phyloP scores from a whole-genome alignment of 2,797 vertebrate species.

The Calcarius lapponicus region DNA sequence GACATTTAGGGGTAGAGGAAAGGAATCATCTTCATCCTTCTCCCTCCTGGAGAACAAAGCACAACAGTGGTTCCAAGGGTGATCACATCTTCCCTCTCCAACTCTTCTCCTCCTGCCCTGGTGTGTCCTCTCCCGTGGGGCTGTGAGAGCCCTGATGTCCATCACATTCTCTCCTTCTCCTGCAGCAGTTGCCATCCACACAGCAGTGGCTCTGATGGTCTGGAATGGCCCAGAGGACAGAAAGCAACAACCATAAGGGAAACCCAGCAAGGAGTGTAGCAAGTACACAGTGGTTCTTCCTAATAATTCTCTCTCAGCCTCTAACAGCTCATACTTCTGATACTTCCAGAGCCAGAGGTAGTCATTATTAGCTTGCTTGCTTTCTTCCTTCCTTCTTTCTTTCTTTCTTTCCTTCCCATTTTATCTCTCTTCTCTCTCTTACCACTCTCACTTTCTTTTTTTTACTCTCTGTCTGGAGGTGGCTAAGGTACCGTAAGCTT shows the following conservation, averaged over 20 bases:
- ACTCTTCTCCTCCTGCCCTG: neutral
- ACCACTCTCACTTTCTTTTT: neutral
- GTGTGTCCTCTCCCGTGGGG: neutral
- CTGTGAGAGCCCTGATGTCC: neutral
- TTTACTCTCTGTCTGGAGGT: neutral
- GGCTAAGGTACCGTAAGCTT: neutral
- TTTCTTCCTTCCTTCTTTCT: neutral
- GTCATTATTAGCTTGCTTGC: rapidly evolving
- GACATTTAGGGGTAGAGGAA: neutral
- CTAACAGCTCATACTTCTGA: neutral
- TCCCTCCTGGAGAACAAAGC: neutral
- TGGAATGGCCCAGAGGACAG: neutral
- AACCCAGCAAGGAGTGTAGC: neutral
- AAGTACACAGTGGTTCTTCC: neutral
- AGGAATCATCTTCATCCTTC: neutral
- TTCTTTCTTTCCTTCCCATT: neutral
- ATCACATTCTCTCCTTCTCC: neutral
- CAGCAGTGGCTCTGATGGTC: neutral
- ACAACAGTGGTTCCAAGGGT: neutral
- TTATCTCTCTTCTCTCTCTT: neutral
- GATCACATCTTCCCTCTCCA: neutral
- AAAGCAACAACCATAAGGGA: neutral
- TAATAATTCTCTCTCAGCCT: neutral
- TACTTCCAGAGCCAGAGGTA: neutral
- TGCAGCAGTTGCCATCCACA: neutral